These are phyloP conservation scores for Hydractinia symbiolongicarpus DNA, from an alignment of 30 jellyfish, hydroid and myxozoan species.

Conservation along the genomic window DNA sequence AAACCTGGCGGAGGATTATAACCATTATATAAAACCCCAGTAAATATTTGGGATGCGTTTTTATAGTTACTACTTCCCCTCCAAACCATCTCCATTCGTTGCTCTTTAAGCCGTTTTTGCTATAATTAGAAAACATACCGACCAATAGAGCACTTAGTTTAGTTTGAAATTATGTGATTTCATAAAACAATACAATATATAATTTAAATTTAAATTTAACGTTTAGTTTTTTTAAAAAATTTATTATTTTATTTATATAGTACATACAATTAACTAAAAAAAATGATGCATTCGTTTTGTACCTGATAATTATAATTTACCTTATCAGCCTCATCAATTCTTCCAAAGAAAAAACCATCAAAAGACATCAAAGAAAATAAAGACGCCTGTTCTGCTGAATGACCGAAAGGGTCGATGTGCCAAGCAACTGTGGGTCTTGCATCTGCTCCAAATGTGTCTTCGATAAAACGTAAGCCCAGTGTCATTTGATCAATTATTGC, in stretches of 20 bases:
- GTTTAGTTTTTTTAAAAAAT: too few relatives aligned
- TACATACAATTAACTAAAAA: not conserved
- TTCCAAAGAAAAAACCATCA: slow-evolving; percentile 96
- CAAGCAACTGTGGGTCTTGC: slow-evolving; percentile 95
- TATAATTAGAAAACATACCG: not conserved
- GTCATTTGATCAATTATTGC: slow-evolving; percentile 99
- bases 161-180: too few relatives aligned
- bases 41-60: slow-evolving; percentile 65
- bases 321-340: slow-evolving; percentile 87
- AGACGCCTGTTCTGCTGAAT: slow-evolving; percentile 98
- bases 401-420: slow-evolving; percentile 99
- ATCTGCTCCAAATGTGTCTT: slow-evolving; percentile 82
- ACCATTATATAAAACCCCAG: slow-evolving; percentile 94
- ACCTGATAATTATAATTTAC: not conserved
- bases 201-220: too few relatives aligned
- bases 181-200: too few relatives aligned
- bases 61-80: slow-evolving; percentile 88
- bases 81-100: slow-evolving; percentile 97
- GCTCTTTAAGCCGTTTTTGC: slow-evolving; percentile 64
- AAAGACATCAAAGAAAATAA: slow-evolving; percentile 93
- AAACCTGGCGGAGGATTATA: slow-evolving; percentile 93
- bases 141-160: too few relatives aligned
- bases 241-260: too few relatives aligned
- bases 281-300: not conserved
- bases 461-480: slow-evolving; percentile 75